Conservation (phyloP, 2,888 invertebrate genomes). For the Globia sparganii region DNA sequence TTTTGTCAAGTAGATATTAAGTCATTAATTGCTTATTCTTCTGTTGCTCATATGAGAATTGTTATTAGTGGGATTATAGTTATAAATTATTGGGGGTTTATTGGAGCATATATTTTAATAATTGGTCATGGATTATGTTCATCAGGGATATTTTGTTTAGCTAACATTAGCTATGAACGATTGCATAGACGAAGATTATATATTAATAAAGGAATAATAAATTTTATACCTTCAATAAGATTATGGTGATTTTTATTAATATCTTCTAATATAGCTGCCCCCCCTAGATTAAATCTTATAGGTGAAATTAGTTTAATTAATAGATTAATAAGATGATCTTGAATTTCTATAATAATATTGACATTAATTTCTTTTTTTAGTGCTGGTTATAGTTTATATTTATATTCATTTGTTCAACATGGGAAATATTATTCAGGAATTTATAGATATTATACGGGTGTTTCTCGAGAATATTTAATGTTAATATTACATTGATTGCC, state of each 20-base stretch:
- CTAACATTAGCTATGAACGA: conserved; percentile 92
- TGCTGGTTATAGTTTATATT: conserved; percentile 91
- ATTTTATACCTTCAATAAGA: conserved; percentile 90
- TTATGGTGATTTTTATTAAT: conserved; percentile 92
- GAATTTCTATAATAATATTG: conserved; percentile 88
- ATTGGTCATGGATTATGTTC: conserved; percentile 92
- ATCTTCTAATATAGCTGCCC: conserved; percentile 92
- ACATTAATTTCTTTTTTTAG: conserved; percentile 92
- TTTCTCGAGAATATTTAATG: conserved; percentile 90
- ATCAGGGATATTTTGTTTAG: conserved; percentile 92
- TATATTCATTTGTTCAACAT: conserved; percentile 92
- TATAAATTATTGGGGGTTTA: conserved; percentile 88
- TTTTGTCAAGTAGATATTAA: conserved; percentile 93
- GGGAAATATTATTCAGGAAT: conserved; percentile 88
- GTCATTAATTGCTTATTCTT: conserved; percentile 94
- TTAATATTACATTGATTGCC: conserved; percentile 92
- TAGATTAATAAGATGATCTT: conserved; percentile 89
- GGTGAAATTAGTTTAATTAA: conserved; percentile 92
- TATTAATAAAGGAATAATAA: conserved; percentile 92
- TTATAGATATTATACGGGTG: conserved; percentile 87
- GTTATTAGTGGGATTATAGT: conserved; percentile 91
- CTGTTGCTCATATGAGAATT: conserved; percentile 93
- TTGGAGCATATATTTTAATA: conserved; percentile 90
- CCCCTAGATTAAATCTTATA: conserved; percentile 92
- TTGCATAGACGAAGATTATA: conserved; percentile 91